These are phyloP conservation scores for Clarias fuscus DNA, from an alignment of 2,797 vertebrate species.

Conservation along the genomic window DNA sequence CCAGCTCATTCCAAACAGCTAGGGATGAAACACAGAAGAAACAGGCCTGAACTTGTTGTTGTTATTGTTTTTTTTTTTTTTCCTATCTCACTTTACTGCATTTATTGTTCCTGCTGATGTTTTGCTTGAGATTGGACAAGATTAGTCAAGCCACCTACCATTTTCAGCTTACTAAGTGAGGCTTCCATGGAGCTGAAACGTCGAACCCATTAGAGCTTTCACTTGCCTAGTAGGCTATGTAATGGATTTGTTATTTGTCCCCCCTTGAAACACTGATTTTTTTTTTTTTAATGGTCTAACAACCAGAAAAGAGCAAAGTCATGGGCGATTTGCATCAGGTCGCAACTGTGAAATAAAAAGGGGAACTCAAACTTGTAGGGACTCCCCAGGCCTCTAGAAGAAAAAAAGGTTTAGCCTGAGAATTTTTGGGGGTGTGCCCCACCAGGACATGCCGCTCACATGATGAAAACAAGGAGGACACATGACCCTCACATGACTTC, in stretches of 20 bases:
- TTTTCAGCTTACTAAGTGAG: background rate
- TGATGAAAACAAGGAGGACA: constrained; percentile 68
- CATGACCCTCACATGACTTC: constrained; percentile 74
- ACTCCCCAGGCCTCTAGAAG: constrained; percentile 39
- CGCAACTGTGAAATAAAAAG: constrained; percentile 30
- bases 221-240: background rate
- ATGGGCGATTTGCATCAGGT: constrained; percentile 43
- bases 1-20: constrained; percentile 12
- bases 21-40: background rate
- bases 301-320: constrained; percentile 46
- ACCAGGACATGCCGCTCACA: constrained; percentile 64
- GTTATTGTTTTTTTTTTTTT: background rate
- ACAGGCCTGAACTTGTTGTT: background rate
- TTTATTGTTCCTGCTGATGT: background rate
- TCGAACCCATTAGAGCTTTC: background rate
- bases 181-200: background rate
- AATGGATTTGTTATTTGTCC: background rate
- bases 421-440: constrained; percentile 65
- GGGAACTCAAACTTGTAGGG: constrained; percentile 43
- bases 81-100: background rate
- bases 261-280: background rate
- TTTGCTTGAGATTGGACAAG: background rate
- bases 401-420: constrained; percentile 19
- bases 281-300: background rate
- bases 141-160: no score